Percentiles rank a stretch among this genome's conserved stretches.
Evolutionary conservation across 2,888 invertebrate species (phyloP).

Genomic region (Abrostola triplasia): DNA sequence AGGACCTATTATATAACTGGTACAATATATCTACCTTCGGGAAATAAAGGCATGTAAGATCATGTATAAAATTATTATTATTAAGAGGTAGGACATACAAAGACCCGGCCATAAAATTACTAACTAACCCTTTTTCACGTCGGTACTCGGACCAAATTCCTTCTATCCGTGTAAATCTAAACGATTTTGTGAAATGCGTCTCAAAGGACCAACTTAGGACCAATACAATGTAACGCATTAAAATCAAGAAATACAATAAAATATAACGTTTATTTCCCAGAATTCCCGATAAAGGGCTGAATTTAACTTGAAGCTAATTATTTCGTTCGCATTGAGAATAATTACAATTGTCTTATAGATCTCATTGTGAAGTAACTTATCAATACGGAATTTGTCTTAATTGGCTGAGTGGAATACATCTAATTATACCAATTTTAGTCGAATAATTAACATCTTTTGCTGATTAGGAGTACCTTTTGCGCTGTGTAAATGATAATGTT

Average conservation of each 20-base stretch:
- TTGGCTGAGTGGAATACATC: no score
- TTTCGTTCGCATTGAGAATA: neutral
- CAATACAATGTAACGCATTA: neutral
- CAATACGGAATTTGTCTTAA: neutral
- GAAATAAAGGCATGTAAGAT: no score
- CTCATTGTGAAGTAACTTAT: neutral
- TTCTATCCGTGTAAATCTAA: conserved; percentile 1
- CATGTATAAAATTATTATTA: no score
- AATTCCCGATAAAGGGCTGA: neutral
- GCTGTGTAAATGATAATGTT: no score
- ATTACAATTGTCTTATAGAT: neutral
- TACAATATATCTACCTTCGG: no score
- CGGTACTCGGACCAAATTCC: neutral
- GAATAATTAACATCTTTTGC: no score
- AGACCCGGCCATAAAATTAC: neutral
- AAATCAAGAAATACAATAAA: conserved; percentile 3
- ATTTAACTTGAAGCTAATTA: neutral
- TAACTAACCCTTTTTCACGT: neutral
- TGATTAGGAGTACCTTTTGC: no score
- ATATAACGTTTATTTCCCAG: conserved; percentile 2
- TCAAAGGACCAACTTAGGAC: neutral
- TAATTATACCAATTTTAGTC: no score
- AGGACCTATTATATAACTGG: no score
- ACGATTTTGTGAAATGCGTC: neutral
- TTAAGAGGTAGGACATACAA: neutral